Conservation (phyloP, 2,113 vertebrate species). For the Scopus umbretta region DNA sequence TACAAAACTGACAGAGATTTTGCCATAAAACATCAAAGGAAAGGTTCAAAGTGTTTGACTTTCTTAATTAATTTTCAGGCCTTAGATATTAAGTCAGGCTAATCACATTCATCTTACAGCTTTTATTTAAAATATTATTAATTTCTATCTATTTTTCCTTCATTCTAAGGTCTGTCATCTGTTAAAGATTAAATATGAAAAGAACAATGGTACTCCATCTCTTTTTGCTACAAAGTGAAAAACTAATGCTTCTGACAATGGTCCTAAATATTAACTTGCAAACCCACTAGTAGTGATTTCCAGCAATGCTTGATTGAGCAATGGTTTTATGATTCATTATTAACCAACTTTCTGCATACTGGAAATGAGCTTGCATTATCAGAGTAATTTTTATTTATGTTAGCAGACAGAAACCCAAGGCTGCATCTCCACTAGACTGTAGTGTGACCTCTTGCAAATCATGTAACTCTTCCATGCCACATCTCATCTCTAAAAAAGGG, state of each 20-base stretch:
- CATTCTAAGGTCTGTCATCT: background rate
- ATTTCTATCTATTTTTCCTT: background rate
- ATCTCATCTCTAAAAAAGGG: background rate
- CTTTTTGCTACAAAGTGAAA: background rate
- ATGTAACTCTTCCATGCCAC: background rate
- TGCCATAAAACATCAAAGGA: background rate
- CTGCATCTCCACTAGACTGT: background rate
- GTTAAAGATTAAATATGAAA: background rate
- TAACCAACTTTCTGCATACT: background rate
- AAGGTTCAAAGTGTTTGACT: background rate
- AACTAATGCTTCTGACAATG: background rate
- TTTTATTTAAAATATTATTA: background rate
- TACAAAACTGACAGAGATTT: background rate
- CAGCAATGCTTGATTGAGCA: background rate
- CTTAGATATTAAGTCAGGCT: background rate
- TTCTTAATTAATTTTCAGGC: background rate
- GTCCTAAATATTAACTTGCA: background rate
- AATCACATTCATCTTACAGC: background rate
- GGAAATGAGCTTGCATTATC: background rate
- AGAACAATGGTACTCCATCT: background rate
- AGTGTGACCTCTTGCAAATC: background rate
- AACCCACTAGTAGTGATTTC: background rate
- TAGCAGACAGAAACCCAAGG: background rate
- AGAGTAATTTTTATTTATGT: background rate
- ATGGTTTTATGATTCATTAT: background rate